Percentiles rank a stretch among this genome's conserved stretches.
Conservation (phyloP, 2,888 invertebrate genomes). For the Thymelicus lineola region DNA sequence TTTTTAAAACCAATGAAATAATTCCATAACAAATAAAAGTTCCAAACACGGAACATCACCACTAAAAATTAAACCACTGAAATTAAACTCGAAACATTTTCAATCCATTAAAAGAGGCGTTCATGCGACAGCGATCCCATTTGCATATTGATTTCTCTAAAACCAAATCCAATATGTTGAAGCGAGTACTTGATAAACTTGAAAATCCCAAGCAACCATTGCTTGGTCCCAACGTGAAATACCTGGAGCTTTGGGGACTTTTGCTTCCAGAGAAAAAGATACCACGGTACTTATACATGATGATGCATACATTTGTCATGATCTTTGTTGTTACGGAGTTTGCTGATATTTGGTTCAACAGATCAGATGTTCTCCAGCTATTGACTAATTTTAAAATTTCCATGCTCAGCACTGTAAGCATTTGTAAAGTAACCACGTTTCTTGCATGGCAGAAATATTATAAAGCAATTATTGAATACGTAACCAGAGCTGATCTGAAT, state of each 20-base stretch:
- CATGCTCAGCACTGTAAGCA: conserved; percentile 65
- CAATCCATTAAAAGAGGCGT: conserved; percentile 15
- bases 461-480: conserved; percentile 64
- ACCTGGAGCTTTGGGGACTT: conserved; percentile 69
- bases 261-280: conserved; percentile 56
- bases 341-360: conserved; percentile 67
- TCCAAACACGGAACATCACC: conserved; percentile 11
- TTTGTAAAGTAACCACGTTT: conserved; percentile 63
- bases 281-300: conserved; percentile 54
- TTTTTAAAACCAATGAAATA: no score
- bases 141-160: conserved; percentile 20
- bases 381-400: conserved; percentile 69
- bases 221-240: conserved; percentile 67
- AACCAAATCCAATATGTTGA: conserved; percentile 29
- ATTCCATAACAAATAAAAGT: no score
- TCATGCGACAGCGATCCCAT: conserved; percentile 23
- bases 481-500: conserved; percentile 59
- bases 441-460: conserved; percentile 64
- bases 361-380: conserved; percentile 59
- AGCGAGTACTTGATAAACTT: conserved; percentile 54
- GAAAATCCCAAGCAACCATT: conserved; percentile 64
- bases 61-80: conserved; percentile 8
- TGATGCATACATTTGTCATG: conserved; percentile 58
- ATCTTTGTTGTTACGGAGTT: conserved; percentile 64
- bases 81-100: conserved; percentile 26